Conservation (phyloP, 2,113 vertebrate species). For the Phalacrocorax aristotelis region DNA sequence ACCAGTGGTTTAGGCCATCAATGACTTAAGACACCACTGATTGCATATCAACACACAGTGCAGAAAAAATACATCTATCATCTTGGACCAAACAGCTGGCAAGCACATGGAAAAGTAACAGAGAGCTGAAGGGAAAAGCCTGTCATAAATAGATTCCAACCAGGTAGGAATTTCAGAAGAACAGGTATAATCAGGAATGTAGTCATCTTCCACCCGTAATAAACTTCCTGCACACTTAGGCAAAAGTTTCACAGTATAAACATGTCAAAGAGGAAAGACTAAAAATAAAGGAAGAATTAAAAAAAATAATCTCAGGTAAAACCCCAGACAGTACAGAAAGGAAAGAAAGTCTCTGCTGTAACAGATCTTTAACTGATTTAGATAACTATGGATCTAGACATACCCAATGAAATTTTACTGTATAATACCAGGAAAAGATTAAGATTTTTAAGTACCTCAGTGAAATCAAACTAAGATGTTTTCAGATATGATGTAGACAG, state of each 20-base stretch:
- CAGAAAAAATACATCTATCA: background rate
- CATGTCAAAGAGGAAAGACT: background rate
- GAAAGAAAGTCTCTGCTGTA: background rate
- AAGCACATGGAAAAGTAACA: background rate
- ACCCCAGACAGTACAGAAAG: background rate
- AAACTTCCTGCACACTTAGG: background rate
- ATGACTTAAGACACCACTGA: background rate
- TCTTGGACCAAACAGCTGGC: background rate
- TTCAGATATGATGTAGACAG: background rate
- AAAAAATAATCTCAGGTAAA: background rate
- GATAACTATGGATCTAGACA: background rate
- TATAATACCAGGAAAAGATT: background rate
- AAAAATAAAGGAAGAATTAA: background rate
- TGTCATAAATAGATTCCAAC: background rate
- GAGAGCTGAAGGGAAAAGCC: background rate
- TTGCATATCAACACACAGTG: background rate
- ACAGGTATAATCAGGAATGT: background rate
- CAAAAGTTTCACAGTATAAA: background rate
- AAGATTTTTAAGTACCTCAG: background rate
- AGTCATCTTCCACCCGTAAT: background rate
- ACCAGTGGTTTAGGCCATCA: background rate
- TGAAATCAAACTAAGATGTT: background rate
- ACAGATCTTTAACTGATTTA: background rate
- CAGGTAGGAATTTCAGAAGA: background rate
- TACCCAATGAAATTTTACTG: background rate